Conservation (phyloP, 2,888 invertebrate genomes). For the Coenonympha arcania region DNA sequence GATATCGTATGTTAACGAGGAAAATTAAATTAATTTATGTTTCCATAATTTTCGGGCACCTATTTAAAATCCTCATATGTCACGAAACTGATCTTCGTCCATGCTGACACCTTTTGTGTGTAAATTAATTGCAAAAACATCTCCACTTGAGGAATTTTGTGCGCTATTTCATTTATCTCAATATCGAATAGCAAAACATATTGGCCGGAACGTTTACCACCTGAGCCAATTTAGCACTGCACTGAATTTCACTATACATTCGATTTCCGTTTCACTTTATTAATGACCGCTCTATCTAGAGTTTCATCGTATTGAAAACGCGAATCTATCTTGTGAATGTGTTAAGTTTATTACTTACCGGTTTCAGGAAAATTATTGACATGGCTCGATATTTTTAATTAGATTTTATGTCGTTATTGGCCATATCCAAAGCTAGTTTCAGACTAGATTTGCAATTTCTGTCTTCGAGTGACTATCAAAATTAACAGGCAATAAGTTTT, state of each 20-base stretch:
- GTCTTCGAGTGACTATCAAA: no score
- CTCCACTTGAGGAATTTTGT: conserved; percentile 17
- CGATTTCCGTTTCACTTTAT: conserved; percentile 30
- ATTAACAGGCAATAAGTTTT: no score
- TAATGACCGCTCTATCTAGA: conserved; percentile 27
- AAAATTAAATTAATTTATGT: no score
- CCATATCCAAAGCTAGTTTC: no score
- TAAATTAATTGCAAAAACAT: conserved; percentile 10
- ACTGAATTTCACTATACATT: conserved; percentile 31
- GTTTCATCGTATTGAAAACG: conserved; percentile 27
- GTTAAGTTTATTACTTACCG: no score
- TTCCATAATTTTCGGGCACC: no score
- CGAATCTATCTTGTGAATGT: conserved; percentile 21
- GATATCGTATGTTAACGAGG: no score
- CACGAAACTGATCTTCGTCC: not conserved
- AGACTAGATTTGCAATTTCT: no score
- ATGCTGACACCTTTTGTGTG: not conserved
- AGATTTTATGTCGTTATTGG: no score
- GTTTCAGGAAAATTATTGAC: no score
- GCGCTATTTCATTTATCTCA: conserved; percentile 28
- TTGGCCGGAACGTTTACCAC: conserved; percentile 32
- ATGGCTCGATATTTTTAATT: no score
- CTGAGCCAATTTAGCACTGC: conserved; percentile 30
- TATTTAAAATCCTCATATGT: no score
- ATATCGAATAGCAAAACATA: conserved; percentile 31